phyloP scores from a whole-genome alignment of 2,888 invertebrate genomes.

The Tenthredo mesomela region DNA sequence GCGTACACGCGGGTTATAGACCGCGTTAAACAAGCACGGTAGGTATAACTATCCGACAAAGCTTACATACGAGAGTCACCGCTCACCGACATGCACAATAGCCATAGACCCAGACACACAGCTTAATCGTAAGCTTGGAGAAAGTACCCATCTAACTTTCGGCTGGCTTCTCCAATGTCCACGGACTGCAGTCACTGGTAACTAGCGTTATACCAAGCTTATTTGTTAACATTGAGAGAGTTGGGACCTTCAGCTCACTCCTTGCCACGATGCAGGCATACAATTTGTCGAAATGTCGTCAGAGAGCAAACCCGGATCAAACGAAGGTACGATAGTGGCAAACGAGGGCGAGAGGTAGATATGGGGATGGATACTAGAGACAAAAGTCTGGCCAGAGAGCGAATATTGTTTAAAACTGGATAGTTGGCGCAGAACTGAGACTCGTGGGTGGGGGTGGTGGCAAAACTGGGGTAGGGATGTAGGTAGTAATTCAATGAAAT shows the following conservation, averaged over 20 bases:
- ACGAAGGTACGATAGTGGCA: conserved; percentile 18
- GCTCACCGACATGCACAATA: background rate
- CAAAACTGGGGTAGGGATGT: background rate
- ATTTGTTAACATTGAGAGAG: background rate
- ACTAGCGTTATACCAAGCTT: background rate
- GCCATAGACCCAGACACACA: background rate
- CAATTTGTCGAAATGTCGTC: conserved; percentile 46
- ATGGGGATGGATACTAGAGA: conserved; percentile 7
- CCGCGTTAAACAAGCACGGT: conserved; percentile 20
- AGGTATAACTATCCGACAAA: conserved; percentile 15
- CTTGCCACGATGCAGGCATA: conserved; percentile 1
- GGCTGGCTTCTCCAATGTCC: conserved; percentile 38
- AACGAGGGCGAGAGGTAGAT: background rate
- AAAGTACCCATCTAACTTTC: conserved; percentile 25
- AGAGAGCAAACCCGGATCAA: conserved; percentile 45
- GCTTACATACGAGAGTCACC: too few species aligned
- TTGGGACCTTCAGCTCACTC: background rate
- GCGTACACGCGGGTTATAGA: conserved; percentile 18
- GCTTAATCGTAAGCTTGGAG: conserved; percentile 31
- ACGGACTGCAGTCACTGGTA: background rate
- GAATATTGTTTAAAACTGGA: conserved; percentile 49
- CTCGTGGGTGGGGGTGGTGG: background rate
- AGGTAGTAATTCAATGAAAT: conserved; percentile 32
- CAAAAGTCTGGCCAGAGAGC: conserved; percentile 29
- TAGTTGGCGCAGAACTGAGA: conserved; percentile 9